phyloP scores from a whole-genome alignment of 2,888 invertebrate species.

The Platynereis dumerilii region DNA sequence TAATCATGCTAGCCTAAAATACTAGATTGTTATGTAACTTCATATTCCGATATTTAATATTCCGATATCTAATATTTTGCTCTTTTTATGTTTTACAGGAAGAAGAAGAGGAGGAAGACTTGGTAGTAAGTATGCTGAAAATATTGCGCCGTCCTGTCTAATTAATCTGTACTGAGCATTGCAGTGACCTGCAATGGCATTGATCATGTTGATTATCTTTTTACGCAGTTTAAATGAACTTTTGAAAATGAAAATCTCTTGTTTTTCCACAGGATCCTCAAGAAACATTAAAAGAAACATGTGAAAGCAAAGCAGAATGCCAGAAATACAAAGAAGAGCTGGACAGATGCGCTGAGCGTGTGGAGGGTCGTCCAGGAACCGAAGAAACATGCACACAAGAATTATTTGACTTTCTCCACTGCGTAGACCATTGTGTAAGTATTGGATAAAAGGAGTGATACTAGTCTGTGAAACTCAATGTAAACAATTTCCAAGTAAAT shows the following conservation, averaged over 20 bases:
- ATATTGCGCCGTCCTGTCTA: neutral
- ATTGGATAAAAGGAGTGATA: too few species aligned
- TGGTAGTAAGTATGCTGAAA: conserved; percentile 28
- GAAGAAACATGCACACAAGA: conserved; percentile 92
- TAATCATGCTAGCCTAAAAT: too few species aligned
- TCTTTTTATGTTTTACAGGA: conserved; percentile 24
- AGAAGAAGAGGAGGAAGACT: conserved; percentile 24
- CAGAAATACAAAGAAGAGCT: conserved; percentile 73
- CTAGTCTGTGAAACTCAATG: too few species aligned
- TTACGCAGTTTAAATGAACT: too few species aligned
- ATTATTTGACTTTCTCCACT: conserved; percentile 87
- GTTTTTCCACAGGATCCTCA: conserved; percentile 74
- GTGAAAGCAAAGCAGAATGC: conserved; percentile 72
- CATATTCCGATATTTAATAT: too few species aligned
- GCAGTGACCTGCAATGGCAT: too few species aligned
- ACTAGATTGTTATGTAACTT: too few species aligned
- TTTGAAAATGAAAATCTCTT: too few species aligned
- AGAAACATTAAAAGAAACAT: conserved; percentile 74
- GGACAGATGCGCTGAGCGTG: conserved; percentile 86
- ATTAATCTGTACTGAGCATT: too few species aligned
- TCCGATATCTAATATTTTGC: too few species aligned
- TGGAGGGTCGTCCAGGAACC: conserved; percentile 83
- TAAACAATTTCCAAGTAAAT: too few species aligned
- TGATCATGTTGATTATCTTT: too few species aligned
- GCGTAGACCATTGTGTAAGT: conserved; percentile 88